Evolutionary conservation across 2,888 invertebrate genomes (phyloP).

Genomic region (Leptinotarsa haldemani): DNA sequence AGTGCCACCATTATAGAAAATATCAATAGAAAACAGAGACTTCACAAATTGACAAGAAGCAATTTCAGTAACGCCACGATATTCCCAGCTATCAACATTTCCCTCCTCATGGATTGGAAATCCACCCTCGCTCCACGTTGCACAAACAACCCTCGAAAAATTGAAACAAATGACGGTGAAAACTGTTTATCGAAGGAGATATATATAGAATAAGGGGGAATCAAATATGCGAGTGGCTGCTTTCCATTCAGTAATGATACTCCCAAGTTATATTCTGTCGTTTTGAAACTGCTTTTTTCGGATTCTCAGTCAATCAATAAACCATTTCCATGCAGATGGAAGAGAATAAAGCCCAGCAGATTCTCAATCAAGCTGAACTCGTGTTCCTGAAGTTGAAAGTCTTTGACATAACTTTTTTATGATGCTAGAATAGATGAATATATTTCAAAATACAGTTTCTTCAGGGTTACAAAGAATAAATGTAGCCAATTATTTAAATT

Average conservation of each 20-base stretch:
- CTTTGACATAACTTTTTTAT: slow-evolving; percentile 7
- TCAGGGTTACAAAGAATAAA: too few species aligned
- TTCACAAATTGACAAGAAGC: too few species aligned
- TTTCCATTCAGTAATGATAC: slow-evolving; percentile 53
- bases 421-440: background rate
- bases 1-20: too few species aligned
- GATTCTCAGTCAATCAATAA: slow-evolving; percentile 55
- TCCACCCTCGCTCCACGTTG: slow-evolving; percentile 24
- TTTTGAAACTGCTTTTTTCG: slow-evolving; percentile 51
- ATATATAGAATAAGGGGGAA: slow-evolving; percentile 50
- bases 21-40: too few species aligned
- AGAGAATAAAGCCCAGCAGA: slow-evolving; percentile 42
- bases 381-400: slow-evolving; percentile 17
- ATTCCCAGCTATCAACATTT: background rate
- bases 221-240: slow-evolving; percentile 52
- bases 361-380: slow-evolving; percentile 42
- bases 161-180: slow-evolving; percentile 49
- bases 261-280: slow-evolving; percentile 51
- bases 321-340: slow-evolving; percentile 50
- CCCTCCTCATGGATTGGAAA: background rate
- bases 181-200: slow-evolving; percentile 46
- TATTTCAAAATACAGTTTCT: background rate
- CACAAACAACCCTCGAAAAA: slow-evolving; percentile 40
- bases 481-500: too few species aligned
- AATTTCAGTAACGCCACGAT: background rate